Conservation (phyloP, 2,113 vertebrate genomes). For the Upupa epops region DNA sequence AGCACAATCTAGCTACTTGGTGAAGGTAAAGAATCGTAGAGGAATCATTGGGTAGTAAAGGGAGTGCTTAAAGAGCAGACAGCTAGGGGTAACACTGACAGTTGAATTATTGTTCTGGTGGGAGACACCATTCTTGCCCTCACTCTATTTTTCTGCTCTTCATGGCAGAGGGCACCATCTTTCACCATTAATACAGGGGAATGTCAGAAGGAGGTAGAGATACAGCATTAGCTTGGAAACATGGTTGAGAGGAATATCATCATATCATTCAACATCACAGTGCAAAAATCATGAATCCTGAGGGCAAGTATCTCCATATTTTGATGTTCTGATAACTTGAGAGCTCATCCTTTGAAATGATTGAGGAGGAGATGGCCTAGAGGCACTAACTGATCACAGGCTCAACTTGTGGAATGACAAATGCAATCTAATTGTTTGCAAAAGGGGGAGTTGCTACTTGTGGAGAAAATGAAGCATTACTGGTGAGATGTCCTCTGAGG, state of each 20-base stretch:
- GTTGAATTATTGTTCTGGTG: background rate
- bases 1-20: background rate
- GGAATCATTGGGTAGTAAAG: background rate
- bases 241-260: background rate
- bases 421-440: background rate
- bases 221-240: background rate
- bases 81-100: background rate
- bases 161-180: background rate
- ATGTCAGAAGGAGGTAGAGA: background rate
- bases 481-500: background rate
- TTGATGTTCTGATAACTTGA: background rate
- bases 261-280: fast-evolving
- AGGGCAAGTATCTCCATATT: background rate
- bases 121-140: background rate
- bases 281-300: background rate
- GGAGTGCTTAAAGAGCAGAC: background rate
- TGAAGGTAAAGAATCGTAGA: background rate
- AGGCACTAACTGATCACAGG: background rate
- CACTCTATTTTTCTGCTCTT: background rate
- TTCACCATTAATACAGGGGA: background rate
- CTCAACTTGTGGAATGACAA: background rate
- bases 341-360: background rate
- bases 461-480: background rate
- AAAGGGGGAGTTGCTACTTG: background rate
- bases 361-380: background rate